Base-by-base conservation (phyloP, 2,113 vertebrate genomes). In the Anhinga rufa region DNA sequence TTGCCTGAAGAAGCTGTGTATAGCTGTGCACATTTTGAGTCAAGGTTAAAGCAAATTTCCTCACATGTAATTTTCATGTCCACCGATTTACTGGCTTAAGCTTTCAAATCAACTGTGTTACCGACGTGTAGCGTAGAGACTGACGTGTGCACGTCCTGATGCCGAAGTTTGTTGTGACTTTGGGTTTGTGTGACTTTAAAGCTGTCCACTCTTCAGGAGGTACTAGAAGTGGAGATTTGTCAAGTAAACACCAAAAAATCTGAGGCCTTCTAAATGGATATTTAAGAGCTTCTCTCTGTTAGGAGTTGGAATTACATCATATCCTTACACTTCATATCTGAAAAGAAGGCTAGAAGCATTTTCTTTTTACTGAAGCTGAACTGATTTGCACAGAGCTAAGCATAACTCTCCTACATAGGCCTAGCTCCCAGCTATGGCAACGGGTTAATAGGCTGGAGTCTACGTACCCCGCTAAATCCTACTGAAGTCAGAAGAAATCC, bases 81-180 rank as follows among this genome's bases (percentile, higher is more conserved):
- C 1, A 1, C 5, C 36, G 9, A 25, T 15, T 14, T 61, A 26
- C 17, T 60, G 79, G 25, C 3, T 36, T 14, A 8, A 54, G 32
- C 13, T 82, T 46, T 77, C 52, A 9, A 25, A 21, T 31, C 34
- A 18, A 1, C 20, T 7, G 19, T 18, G 66, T 1, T 34, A 42
- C 7, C 77, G 44, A 26, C 18, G n/a, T 28, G 51, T 14, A n/a
- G 51, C 3, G 26, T 14, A 38, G 31, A 89, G 52, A 28, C 24
- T 11, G 38, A 40, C 5, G 1, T 32, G 26, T 29, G 52, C 58
- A 9, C 1, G 2, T 8, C n/a, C 25, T 6, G 14, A 15, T 51
- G 64, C 26, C n/a, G 36, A 15, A 61, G 7, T 17, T 9, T 42
- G 11, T 6, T 6, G 34, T 28, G 71, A 31, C 29, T 82, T 20